Evolutionary conservation across 2,113 vertebrate genomes (phyloP).

Genomic region (Mustela nigripes): DNA sequence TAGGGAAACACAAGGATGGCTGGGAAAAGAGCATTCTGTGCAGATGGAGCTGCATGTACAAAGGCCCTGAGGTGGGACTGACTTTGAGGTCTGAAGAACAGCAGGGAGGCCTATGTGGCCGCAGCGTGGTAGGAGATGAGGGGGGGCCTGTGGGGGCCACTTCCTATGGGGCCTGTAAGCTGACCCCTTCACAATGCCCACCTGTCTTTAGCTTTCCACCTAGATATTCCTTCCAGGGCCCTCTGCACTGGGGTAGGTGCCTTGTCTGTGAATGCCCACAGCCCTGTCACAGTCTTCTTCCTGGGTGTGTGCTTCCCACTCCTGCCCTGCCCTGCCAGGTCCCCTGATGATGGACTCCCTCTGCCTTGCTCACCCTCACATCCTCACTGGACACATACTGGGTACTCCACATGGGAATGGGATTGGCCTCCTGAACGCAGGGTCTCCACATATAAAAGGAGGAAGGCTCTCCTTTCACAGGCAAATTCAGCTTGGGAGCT

Average conservation of each 20-base stretch:
- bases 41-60: not conserved
- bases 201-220: not conserved
- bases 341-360: not conserved
- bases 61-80: slow-evolving; percentile 3
- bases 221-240: not conserved
- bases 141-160: not conserved
- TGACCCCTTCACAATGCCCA: not conserved
- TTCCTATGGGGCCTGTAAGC: no score
- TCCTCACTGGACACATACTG: not conserved
- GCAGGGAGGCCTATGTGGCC: not conserved
- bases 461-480: not conserved
- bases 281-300: not conserved
- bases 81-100: no score
- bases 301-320: not conserved
- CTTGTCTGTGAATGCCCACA: no score
- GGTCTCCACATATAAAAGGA: not conserved
- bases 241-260: not conserved
- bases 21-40: not conserved
- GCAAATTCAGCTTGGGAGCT: not conserved
- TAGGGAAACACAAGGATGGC: not conserved
- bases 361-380: not conserved
- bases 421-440: no score
- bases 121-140: not conserved
- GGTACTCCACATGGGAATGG: not conserved
- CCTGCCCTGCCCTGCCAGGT: no score